A percentile compares a stretch with the other conserved stretches of the same genome.
phyloP scores from a whole-genome alignment of 2,797 vertebrate genomes.

The Vireo griseus region DNA sequence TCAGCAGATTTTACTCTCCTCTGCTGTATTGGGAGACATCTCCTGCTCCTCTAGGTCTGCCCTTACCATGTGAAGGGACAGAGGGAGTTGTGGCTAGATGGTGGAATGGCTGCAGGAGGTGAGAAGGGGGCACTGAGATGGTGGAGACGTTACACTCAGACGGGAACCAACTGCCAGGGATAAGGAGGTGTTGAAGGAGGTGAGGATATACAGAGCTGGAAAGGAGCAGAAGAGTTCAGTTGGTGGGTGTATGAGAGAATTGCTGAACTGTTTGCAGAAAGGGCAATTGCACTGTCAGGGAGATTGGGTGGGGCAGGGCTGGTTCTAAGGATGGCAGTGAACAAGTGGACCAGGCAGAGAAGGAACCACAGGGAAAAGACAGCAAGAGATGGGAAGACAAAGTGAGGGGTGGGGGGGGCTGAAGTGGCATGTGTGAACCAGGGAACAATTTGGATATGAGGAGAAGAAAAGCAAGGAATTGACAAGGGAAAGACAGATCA shows the following conservation, averaged over 20 bases:
- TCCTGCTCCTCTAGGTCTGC: neutral
- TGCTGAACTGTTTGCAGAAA: neutral
- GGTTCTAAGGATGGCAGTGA: neutral
- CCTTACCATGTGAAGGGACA: no score
- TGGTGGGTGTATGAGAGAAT: neutral
- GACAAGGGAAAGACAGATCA: neutral
- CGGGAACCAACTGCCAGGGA: rapidly evolving
- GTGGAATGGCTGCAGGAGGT: neutral
- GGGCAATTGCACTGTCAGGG: neutral
- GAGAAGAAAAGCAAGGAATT: neutral
- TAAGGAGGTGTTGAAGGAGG: neutral
- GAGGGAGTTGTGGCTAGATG: neutral
- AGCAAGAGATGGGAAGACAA: neutral
- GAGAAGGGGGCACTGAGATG: neutral
- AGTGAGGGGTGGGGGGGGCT: rapidly evolving
- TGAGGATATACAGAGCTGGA: neutral
- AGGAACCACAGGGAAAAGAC: neutral
- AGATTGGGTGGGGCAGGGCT: neutral
- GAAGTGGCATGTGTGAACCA: neutral
- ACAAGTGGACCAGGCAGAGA: neutral
- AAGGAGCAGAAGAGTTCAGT: neutral
- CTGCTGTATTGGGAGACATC: neutral
- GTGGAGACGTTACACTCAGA: neutral
- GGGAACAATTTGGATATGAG: neutral
- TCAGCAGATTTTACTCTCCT: neutral